Evolutionary conservation across 1,140 invertebrate genomes (phyloP).

Genomic region (Trichonephila clavipes): DNA sequence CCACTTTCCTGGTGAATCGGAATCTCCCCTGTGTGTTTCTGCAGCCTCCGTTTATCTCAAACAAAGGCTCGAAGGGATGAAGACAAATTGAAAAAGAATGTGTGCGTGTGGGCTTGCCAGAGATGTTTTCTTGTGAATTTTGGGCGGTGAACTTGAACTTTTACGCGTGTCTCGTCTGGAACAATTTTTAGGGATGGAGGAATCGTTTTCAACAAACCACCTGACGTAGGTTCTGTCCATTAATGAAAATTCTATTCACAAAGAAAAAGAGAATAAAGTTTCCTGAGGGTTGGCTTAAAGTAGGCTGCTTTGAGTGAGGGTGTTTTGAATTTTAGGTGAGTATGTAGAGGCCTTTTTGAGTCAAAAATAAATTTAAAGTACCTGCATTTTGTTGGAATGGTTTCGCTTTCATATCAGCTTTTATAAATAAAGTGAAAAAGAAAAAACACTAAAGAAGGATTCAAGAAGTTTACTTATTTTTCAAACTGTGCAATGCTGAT

Average conservation of each 20-base stretch:
- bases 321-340: no score
- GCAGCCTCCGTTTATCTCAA: constrained; percentile 48
- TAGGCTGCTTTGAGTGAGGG: no score
- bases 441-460: no score
- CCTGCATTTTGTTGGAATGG: no score
- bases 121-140: constrained; percentile 14
- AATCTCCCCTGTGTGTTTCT: background rate
- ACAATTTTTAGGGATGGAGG: background rate
- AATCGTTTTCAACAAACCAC: background rate
- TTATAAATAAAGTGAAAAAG: no score
- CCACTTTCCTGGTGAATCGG: background rate
- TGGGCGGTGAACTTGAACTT: background rate
- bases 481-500: no score
- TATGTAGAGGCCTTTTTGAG: no score
- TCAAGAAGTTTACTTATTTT: no score
- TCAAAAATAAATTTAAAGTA: no score
- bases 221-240: background rate
- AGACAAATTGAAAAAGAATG: constrained; percentile 60
- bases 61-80: constrained; percentile 48
- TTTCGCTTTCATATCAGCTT: no score
- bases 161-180: background rate
- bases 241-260: background rate
- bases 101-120: background rate
- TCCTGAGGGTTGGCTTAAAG: background rate
- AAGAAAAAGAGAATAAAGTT: background rate